Base-by-base conservation (phyloP, 2,113 vertebrate genomes). In the Corythaeola cristata region DNA sequence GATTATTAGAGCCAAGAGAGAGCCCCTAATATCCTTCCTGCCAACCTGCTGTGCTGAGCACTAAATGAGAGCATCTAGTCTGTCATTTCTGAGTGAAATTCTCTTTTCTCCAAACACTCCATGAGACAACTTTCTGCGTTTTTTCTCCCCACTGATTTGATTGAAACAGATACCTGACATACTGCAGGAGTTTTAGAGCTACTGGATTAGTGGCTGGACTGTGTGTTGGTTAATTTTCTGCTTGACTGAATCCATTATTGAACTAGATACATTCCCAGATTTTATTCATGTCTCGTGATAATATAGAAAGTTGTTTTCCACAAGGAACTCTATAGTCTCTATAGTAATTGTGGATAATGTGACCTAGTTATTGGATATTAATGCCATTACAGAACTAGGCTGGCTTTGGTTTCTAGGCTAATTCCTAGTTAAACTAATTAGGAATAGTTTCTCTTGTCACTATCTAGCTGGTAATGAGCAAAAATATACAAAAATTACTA, bases 221-320 rank as follows among this genome's bases (percentile, higher is more conserved):
- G 44, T 26, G 32, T 55, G 41, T 58, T 89, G 62, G 74, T 73
- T 88, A 89, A 90, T 93, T 89, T 97, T 94, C 85, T 95, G 74
- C 85, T 91, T 96, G 81, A 58, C 30, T 88, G 78, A 76, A 77
- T 68, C 66, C 58, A 37, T 85, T 88, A 83, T 41, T 63, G 76
- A 76, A 30, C 39, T 60, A 91, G 77, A 85, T 85, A 80, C 37
- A 88, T 88, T 88, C 85, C 50, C 82, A 79, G 66, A 69, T 95
- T 93, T 91, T 88, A 49, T 73, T 74, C 11, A 5, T 26, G 53
- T 69, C 45, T 74, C 26, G 24, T 66, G 77, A 76, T 90, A 49
- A 73, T 60, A 24, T 3, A 56, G 45, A 22, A 91, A 60, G 30
- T 66, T 49, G 33, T 62, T 94, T 89, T 93, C 75, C 67, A 58